Conservation (phyloP, 2,797 vertebrate species). For the Smutsia temminckii region DNA sequence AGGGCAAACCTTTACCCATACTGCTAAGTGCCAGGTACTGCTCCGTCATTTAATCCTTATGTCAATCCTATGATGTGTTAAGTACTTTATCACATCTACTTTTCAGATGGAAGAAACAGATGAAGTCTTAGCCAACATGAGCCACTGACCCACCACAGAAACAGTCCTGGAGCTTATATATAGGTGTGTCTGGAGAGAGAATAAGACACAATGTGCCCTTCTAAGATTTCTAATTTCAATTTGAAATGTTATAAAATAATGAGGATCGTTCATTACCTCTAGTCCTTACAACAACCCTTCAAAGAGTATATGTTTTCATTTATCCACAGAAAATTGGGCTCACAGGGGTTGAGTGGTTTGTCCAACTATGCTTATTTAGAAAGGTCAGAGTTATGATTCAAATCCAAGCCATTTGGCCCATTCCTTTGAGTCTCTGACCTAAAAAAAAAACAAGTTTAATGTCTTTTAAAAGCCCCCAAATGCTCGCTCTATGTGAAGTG, state of each 20-base stretch:
- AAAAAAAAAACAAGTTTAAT: neutral
- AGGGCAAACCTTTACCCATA: neutral
- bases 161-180: neutral
- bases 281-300: neutral
- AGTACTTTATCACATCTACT: neutral
- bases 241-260: neutral
- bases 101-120: neutral
- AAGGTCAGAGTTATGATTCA: slow-evolving; percentile 9
- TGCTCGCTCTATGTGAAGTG: neutral
- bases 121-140: neutral
- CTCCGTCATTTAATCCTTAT: neutral
- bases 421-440: neutral
- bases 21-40: too few species aligned
- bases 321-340: neutral
- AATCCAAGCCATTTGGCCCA: neutral
- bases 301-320: neutral
- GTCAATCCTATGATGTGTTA: fast-evolving
- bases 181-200: neutral
- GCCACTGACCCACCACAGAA: neutral
- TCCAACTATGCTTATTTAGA: neutral
- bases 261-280: neutral
- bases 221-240: neutral
- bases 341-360: neutral
- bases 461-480: neutral
- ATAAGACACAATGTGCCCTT: neutral